Base-by-base conservation (phyloP, 2,888 invertebrate species). In the Morpho deidamia region DNA sequence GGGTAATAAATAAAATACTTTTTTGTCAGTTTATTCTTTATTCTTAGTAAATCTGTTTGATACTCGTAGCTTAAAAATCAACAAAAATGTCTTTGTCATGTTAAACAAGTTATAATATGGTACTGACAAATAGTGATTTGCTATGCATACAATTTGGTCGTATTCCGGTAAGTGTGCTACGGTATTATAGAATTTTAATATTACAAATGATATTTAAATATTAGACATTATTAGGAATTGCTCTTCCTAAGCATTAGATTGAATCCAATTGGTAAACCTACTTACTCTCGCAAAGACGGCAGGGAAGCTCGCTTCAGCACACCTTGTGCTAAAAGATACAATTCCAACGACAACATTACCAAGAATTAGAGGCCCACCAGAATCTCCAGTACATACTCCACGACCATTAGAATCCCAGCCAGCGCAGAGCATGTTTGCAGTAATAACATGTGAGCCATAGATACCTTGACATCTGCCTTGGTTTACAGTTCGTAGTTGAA, bases 291-390 rank as follows among this genome's bases (percentile, higher is more conserved):
- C 34, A 23, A 35, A 50, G 11, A 11, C 10, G 9, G 14, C 41
- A 11, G 42, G 42, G 9, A 11, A 42, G 2, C 32, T 37, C 2
- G 37, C 35, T n/a, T 35, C 12, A 9, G 34, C n/a, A 11, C 41
- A 32, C 2, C 50, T 37, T 37, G 35, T 23, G 7, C 35, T 14
- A 14, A 43, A 50, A 11, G 44, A 44, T 10, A 37, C 43, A 35
- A 43, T 14, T 10, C 43, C 42, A 1, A 37, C 11, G 37, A 50
- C 11, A 10, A 14, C 23, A 2, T 7, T 11, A 11, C 11, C 32
- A n/a, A 63, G 64, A 7, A 66, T 11, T 1, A 66, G 59, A 9
- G 68, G 64, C 0, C 61, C 62, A 0, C 68, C 68, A 0, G 52
- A 38, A 5, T 23, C 23, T 0, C 23, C 23, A 23, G 23, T 23